Percentiles rank a stretch among this genome's conserved stretches.
Conservation (phyloP, 2,797 vertebrate genomes). For the Manis pentadactyla region DNA sequence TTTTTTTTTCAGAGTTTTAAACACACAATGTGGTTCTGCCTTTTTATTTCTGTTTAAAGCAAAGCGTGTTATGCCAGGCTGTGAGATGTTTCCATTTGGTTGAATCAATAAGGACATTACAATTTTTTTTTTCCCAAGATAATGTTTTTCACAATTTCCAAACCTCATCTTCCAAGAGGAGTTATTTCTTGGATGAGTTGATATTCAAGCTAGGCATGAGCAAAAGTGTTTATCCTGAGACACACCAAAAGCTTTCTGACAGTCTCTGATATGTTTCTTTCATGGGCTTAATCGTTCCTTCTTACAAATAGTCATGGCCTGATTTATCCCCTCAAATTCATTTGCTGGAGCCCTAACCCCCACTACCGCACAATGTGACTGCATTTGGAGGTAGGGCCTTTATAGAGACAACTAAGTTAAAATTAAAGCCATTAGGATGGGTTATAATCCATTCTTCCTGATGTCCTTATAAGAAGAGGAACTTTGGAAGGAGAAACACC, state of each 20-base stretch:
- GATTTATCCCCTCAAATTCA: not conserved
- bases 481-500: not conserved
- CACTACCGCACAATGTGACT: not conserved
- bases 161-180: constrained; percentile 17
- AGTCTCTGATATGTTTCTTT: not conserved
- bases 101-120: not conserved
- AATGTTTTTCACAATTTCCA: constrained; percentile 17
- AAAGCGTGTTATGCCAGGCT: not conserved
- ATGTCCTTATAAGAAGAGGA: not conserved
- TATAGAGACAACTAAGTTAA: not conserved
- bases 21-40: not conserved
- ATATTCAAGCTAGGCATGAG: not conserved
- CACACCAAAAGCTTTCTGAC: not conserved
- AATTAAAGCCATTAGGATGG: not conserved
- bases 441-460: not conserved
- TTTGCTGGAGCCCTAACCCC: rapidly evolving
- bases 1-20: constrained; percentile 33
- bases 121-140: constrained; percentile 17
- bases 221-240: not conserved
- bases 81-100: not conserved
- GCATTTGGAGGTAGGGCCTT: not conserved
- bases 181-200: not conserved
- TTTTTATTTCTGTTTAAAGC: constrained; percentile 12
- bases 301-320: not conserved
- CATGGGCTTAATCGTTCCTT: not conserved